Evolutionary conservation across 2,888 invertebrate genomes (phyloP).

Genomic region (Thereva nobilitata): DNA sequence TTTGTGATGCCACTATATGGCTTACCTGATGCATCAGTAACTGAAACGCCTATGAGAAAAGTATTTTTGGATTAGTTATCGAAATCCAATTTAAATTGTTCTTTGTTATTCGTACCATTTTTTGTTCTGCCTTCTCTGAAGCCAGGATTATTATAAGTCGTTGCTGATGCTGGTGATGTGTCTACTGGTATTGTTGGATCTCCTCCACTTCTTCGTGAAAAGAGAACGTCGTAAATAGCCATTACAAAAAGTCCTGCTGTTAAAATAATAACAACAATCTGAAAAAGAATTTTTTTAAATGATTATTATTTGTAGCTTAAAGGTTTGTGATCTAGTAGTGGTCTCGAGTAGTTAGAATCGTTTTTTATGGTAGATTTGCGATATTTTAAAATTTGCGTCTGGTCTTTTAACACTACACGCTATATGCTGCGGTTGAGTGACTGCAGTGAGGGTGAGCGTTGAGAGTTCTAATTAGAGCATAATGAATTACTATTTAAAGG

Average conservation of each 20-base stretch:
- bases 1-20: slow-evolving; percentile 71
- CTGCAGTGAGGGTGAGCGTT: no score
- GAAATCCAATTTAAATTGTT: neutral
- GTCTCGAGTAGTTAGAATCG: neutral
- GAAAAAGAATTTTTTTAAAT: slow-evolving; percentile 51
- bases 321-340: no score
- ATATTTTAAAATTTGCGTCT: no score
- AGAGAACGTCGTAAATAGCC: slow-evolving; percentile 79
- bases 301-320: no score
- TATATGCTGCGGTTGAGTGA: no score
- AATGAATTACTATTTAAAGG: no score
- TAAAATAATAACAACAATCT: slow-evolving; percentile 78
- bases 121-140: slow-evolving; percentile 73
- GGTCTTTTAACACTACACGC: no score
- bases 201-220: slow-evolving; percentile 74
- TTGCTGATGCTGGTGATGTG: slow-evolving; percentile 64
- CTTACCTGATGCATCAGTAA: slow-evolving; percentile 86
- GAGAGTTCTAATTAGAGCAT: no score
- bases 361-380: neutral
- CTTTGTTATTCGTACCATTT: slow-evolving; percentile 48
- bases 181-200: slow-evolving; percentile 73
- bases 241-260: slow-evolving; percentile 76
- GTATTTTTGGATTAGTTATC: neutral
- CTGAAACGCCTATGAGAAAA: slow-evolving; percentile 68
- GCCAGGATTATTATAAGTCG: slow-evolving; percentile 85